Evolutionary conservation across 2,888 invertebrate species (phyloP).

Genomic region (Sphaerophoria taeniata): DNA sequence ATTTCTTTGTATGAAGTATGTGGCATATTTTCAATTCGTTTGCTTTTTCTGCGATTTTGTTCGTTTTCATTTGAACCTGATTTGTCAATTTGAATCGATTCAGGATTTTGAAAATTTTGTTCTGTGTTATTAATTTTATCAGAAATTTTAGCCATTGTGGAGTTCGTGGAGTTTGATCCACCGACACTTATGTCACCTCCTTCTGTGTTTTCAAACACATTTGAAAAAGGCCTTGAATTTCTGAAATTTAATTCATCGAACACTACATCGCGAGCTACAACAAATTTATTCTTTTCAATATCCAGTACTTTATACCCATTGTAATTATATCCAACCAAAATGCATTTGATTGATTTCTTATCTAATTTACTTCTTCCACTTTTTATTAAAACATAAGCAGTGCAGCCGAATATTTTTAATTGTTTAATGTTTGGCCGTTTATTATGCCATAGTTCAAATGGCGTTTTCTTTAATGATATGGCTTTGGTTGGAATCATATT

Average conservation of each 20-base stretch:
- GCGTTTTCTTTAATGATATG: too few relatives aligned
- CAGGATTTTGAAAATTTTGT: not conserved
- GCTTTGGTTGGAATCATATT: conserved; percentile 18
- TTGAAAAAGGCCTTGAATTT: conserved; percentile 71
- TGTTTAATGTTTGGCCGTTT: conserved; percentile 6
- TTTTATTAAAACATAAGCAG: conserved; percentile 39
- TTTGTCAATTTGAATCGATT: conserved; percentile 5
- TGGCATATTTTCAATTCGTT: too few relatives aligned
- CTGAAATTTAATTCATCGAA: conserved; percentile 77
- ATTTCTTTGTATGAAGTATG: not conserved
- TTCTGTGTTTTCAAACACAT: conserved; percentile 14
- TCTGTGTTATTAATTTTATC: too few relatives aligned
- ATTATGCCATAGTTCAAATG: conserved; percentile 2
- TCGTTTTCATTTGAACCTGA: conserved; percentile 11
- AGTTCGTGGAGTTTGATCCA: conserved; percentile 74
- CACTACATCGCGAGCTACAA: conserved; percentile 78
- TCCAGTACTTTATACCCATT: conserved; percentile 79
- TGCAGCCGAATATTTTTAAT: conserved; percentile 7
- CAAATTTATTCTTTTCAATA: conserved; percentile 76
- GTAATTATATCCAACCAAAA: conserved; percentile 40
- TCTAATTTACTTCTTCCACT: conserved; percentile 4
- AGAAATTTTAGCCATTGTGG: not conserved
- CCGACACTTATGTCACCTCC: conserved; percentile 76
- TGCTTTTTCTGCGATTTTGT: not conserved
- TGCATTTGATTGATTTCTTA: conserved; percentile 13